These are phyloP conservation scores for Drosophila koepferae DNA, from an alignment of 2,888 invertebrate species.

Conservation along the genomic window DNA sequence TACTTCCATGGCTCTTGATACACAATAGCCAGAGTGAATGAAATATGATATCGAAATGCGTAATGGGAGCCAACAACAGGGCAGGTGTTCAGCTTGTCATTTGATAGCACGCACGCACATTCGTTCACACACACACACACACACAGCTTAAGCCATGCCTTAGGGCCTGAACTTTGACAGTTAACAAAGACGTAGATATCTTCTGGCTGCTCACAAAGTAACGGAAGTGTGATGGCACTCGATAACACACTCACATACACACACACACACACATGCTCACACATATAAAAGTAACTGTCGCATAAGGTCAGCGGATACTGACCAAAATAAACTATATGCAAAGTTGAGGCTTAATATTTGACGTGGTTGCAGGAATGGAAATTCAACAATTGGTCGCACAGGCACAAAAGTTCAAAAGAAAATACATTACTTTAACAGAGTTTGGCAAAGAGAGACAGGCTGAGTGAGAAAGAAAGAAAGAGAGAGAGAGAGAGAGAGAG, in stretches of 20 bases:
- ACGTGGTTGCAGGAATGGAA: constrained; percentile 58
- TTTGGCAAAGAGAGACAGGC: not conserved
- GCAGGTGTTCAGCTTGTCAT: constrained; percentile 58
- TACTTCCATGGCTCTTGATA: constrained; percentile 6
- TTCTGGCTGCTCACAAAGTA: constrained; percentile 18
- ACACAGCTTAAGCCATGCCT: constrained; percentile 10
- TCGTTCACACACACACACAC: not conserved
- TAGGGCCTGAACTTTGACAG: constrained; percentile 48
- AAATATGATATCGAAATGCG: constrained; percentile 53
- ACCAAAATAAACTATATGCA: constrained; percentile 38
- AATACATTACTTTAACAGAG: constrained; percentile 4
- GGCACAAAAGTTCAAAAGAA: constrained; percentile 19
- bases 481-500: not conserved
- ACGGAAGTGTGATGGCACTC: constrained; percentile 70
- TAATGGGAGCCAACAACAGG: constrained; percentile 39
- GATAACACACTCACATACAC: constrained; percentile 56
- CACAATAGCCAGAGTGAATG: constrained; percentile 33
- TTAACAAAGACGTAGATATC: constrained; percentile 22
- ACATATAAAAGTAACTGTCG: constrained; percentile 6
- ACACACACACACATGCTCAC: not conserved
- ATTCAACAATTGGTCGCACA: constrained; percentile 60
- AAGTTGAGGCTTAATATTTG: constrained; percentile 52
- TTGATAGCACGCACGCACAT: constrained; percentile 40
- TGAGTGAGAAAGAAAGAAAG: no score
- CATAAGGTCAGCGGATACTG: constrained; percentile 59